These are phyloP conservation scores for Drosophila cardini DNA, from an alignment of 1,140 invertebrate genomes.

Conservation along the genomic window DNA sequence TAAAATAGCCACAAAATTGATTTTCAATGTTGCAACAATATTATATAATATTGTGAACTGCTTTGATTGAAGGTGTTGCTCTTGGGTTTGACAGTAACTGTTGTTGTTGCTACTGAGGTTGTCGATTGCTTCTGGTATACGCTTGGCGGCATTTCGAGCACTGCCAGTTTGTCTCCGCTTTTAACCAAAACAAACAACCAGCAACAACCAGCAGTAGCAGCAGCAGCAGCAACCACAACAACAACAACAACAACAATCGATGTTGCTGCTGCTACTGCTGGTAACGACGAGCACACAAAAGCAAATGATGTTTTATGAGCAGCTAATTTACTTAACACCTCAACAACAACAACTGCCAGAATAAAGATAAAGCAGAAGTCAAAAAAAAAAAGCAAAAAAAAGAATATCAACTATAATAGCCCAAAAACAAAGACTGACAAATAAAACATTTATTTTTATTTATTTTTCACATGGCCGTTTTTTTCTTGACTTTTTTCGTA, in stretches of 20 bases:
- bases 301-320: conserved; percentile 82
- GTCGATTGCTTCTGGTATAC: conserved; percentile 33
- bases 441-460: conserved; percentile 67
- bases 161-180: conserved; percentile 79
- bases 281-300: conserved; percentile 59
- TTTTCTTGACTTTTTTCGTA: neutral
- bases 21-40: conserved; percentile 70
- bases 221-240: conserved; percentile 4
- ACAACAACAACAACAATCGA: conserved; percentile 29
- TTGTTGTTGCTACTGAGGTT: conserved; percentile 7
- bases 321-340: conserved; percentile 83
- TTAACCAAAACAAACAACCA: conserved; percentile 70
- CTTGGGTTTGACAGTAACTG: conserved; percentile 1
- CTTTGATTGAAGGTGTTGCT: conserved; percentile 47
- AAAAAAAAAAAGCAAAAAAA: conserved; percentile 36
- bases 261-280: conserved; percentile 51
- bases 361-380: conserved; percentile 43
- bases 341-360: conserved; percentile 51
- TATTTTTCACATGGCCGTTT: conserved; percentile 79
- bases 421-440: conserved; percentile 7
- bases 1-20: conserved; percentile 49
- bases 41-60: conserved; percentile 62
- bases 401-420: conserved; percentile 63
- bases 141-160: conserved; percentile 51
- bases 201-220: conserved; percentile 25